A percentile compares a stretch with the other conserved stretches of the same genome.
phyloP scores from a whole-genome alignment of 2,888 invertebrate species.

The Tetheella fluctuosa region DNA sequence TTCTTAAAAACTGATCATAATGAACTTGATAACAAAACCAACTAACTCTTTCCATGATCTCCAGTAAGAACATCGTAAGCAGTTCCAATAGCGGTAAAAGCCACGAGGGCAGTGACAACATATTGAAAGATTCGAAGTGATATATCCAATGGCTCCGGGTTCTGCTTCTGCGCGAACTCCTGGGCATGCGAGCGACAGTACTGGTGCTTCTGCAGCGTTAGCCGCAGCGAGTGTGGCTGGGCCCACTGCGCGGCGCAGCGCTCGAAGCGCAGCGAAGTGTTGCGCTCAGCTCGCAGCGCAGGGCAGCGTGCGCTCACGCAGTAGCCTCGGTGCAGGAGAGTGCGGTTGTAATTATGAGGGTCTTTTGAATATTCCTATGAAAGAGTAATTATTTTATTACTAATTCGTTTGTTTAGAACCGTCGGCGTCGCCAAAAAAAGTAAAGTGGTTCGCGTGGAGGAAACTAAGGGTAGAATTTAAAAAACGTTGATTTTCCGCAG shows the following conservation, averaged over 20 bases:
- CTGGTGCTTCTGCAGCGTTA: slow-evolving; percentile 37
- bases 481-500: too few relatives aligned
- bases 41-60: slow-evolving; percentile 51
- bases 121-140: slow-evolving; percentile 42
- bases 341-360: slow-evolving; percentile 59
- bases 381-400: too few relatives aligned
- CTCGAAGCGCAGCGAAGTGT: slow-evolving; percentile 54
- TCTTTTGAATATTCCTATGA: slow-evolving; percentile 58
- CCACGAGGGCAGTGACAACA: slow-evolving; percentile 36
- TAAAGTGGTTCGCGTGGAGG: too few relatives aligned
- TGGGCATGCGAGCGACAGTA: slow-evolving; percentile 55
- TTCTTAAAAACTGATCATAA: too few relatives aligned
- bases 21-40: background rate
- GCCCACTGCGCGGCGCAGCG: slow-evolving; percentile 52
- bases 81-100: slow-evolving; percentile 53
- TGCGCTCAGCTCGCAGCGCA: slow-evolving; percentile 35
- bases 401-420: too few relatives aligned
- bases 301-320: slow-evolving; percentile 64
- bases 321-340: slow-evolving; percentile 65
- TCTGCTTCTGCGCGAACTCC: slow-evolving; percentile 32
- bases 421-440: too few relatives aligned
- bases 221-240: slow-evolving; percentile 36
- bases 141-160: slow-evolving; percentile 34
- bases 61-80: slow-evolving; percentile 44
- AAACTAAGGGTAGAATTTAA: too few relatives aligned